Conservation (phyloP, 2,113 vertebrate species). For the Cynocephalus volans region DNA sequence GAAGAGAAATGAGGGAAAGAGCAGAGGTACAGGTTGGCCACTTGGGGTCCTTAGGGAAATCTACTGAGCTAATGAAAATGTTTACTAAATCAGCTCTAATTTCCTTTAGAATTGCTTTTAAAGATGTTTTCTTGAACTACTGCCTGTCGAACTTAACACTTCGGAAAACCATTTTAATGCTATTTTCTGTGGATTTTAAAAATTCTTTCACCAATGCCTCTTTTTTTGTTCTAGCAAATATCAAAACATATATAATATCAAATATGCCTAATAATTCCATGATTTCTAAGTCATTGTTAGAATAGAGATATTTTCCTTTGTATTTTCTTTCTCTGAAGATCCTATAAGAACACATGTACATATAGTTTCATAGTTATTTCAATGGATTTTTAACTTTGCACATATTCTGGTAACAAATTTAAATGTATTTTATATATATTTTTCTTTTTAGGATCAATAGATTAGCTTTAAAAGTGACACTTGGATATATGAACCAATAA, state of each 20-base stretch:
- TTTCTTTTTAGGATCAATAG: conserved; percentile 6
- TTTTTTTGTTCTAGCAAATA: not conserved
- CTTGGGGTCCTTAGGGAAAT: conserved; percentile 39
- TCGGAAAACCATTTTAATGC: not conserved
- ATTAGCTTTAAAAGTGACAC: not conserved
- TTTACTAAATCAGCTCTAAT: conserved; percentile 32
- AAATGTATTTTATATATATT: conserved; percentile 63
- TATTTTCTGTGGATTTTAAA: conserved; percentile 41
- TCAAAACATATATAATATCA: not conserved
- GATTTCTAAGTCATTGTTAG: not conserved
- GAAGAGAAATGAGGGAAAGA: not conserved
- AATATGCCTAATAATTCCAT: not conserved
- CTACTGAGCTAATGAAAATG: conserved; percentile 67
- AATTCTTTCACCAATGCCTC: not conserved
- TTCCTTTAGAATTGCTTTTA: conserved; percentile 63
- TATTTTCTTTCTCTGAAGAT: not conserved
- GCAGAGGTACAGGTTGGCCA: not conserved
- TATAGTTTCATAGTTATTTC: not conserved
- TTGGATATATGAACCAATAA: not conserved
- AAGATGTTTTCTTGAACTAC: conserved; percentile 53
- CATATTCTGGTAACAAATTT: conserved; percentile 56
- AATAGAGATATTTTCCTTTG: not conserved
- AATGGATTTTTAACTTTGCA: conserved; percentile 41
- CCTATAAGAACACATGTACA: not conserved
- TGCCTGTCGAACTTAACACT: conserved; percentile 39